Percentiles rank a stretch among this genome's conserved stretches.
Evolutionary conservation across 2,888 invertebrate species (phyloP).

Genomic region (Drosophila helvetica): DNA sequence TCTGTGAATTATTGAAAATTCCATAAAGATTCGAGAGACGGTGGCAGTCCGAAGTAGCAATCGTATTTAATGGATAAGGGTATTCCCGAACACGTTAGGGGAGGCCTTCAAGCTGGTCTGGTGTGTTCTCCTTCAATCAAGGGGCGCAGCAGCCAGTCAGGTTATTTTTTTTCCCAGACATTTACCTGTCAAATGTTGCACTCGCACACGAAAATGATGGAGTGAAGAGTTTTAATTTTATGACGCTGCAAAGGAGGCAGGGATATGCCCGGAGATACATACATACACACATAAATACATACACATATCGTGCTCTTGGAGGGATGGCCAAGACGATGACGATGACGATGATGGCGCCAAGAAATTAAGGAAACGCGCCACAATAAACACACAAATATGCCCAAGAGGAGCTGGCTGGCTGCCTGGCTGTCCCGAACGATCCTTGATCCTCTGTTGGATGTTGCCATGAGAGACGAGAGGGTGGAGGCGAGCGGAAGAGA

Average conservation of each 20-base stretch:
- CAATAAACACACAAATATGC: constrained; percentile 70
- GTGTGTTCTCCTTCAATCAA: constrained; percentile 10
- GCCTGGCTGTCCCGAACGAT: background rate
- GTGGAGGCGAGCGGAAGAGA: background rate
- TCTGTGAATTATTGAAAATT: background rate
- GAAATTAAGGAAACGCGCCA: constrained; percentile 79
- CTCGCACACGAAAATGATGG: constrained; percentile 81
- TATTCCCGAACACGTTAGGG: background rate
- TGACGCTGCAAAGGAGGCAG: constrained; percentile 76
- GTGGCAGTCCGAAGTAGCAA: background rate
- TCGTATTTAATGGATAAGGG: constrained; percentile 3
- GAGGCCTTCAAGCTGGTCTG: too few relatives aligned
- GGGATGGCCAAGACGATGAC: constrained; percentile 8
- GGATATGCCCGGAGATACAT: constrained; percentile 22
- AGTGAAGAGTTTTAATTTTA: constrained; percentile 82
- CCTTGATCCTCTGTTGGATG: background rate
- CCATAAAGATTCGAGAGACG: too few relatives aligned
- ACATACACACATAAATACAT: constrained; percentile 4
- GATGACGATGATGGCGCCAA: constrained; percentile 71
- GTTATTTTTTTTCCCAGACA: constrained; percentile 64
- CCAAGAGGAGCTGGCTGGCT: constrained; percentile 1
- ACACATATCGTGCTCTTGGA: constrained; percentile 12
- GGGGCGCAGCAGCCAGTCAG: constrained; percentile 63
- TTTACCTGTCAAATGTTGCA: constrained; percentile 82
- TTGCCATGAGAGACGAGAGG: too few relatives aligned